phyloP scores from a whole-genome alignment of 2,888 invertebrate species.

The Prostheceraeus crozeri region DNA sequence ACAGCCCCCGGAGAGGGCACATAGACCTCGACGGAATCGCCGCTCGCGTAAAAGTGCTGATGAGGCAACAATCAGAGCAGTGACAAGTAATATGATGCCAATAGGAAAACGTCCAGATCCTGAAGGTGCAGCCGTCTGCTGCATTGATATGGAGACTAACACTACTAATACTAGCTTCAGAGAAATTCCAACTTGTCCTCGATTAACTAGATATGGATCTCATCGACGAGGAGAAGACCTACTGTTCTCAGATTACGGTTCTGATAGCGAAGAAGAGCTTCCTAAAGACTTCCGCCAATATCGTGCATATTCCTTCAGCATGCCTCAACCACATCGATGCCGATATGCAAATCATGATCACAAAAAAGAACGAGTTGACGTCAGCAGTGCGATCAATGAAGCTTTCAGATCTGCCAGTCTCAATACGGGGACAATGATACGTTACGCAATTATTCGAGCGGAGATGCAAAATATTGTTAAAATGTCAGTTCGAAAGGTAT shows the following conservation, averaged over 20 bases:
- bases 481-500: neutral
- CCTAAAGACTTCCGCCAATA: neutral
- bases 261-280: neutral
- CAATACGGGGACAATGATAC: slow-evolving; percentile 19
- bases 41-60: no score
- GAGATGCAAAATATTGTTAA: slow-evolving; percentile 27
- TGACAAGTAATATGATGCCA: no score
- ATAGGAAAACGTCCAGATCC: slow-evolving; percentile 26
- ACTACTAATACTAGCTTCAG: neutral
- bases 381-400: neutral
- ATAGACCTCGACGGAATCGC: no score
- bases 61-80: no score
- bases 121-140: slow-evolving; percentile 25
- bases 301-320: no score
- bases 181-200: no score
- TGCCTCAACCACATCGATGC: no score
- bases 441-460: slow-evolving; percentile 20
- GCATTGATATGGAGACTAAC: no score
- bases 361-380: neutral
- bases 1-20: no score
- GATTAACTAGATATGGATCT: neutral
- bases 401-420: slow-evolving; percentile 20
- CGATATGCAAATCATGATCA: no score
- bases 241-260: slow-evolving; percentile 19
- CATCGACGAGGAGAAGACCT: neutral